phyloP scores from a whole-genome alignment of 2,888 invertebrate genomes.

The Nomada flava region DNA sequence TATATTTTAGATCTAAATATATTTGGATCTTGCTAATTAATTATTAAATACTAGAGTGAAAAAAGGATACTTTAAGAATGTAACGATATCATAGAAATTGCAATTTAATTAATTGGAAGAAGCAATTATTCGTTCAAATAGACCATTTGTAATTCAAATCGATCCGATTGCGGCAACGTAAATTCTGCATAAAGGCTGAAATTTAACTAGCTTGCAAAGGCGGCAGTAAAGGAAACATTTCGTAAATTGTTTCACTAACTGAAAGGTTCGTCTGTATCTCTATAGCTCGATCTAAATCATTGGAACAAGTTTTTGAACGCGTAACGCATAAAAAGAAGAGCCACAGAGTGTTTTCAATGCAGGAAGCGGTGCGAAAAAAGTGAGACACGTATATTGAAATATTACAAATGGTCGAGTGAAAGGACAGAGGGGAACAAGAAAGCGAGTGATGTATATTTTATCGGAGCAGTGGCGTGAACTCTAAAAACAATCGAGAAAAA shows the following conservation, averaged over 20 bases:
- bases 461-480: slow-evolving; percentile 26
- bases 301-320: slow-evolving; percentile 19
- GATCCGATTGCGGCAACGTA: not conserved
- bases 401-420: slow-evolving; percentile 40
- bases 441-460: slow-evolving; percentile 36
- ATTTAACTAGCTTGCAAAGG: not conserved
- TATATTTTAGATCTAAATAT: not conserved
- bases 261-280: not conserved
- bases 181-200: not conserved
- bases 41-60: not conserved
- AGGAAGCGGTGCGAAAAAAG: slow-evolving; percentile 27
- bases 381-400: slow-evolving; percentile 37
- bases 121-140: not conserved
- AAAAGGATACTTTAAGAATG: not conserved
- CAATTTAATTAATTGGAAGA: not conserved
- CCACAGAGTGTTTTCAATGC: slow-evolving; percentile 10
- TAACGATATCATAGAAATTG: not conserved
- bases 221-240: not conserved
- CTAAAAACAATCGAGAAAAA: not conserved
- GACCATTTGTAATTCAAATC: not conserved
- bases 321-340: slow-evolving; percentile 16
- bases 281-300: not conserved
- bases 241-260: not conserved
- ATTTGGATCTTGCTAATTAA: not conserved
- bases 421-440: slow-evolving; percentile 46